phyloP scores from a whole-genome alignment of 2,113 vertebrate species.

The Macquaria australasica region DNA sequence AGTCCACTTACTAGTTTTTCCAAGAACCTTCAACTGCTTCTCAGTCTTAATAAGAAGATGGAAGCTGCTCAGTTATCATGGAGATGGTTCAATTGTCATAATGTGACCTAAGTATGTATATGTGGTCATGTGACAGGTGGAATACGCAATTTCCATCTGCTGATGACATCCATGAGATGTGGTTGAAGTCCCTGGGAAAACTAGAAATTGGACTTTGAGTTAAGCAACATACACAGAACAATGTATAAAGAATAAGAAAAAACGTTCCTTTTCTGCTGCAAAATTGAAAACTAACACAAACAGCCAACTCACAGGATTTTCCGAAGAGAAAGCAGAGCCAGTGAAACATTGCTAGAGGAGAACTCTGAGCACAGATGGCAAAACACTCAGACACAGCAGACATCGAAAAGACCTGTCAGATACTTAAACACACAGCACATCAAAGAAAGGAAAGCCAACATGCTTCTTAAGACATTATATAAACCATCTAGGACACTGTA shows the following conservation, averaged over 20 bases:
- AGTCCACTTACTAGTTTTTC: no score
- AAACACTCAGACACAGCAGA: conserved; percentile 40
- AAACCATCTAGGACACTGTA: neutral
- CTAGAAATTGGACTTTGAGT: neutral
- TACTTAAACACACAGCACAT: conserved; percentile 29
- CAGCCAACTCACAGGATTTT: neutral
- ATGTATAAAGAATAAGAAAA: neutral
- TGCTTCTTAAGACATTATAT: neutral
- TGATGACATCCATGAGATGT: neutral
- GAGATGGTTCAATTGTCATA: neutral
- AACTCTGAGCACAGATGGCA: conserved; percentile 42
- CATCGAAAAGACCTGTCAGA: conserved; percentile 39
- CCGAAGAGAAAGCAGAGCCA: conserved; percentile 8
- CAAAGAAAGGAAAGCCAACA: conserved; percentile 21
- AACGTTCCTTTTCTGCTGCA: neutral
- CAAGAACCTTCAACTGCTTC: neutral
- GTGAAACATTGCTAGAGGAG: neutral
- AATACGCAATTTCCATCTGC: neutral
- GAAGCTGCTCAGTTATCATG: neutral
- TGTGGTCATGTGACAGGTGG: no score
- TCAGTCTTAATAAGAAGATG: neutral
- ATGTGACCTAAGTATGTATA: neutral
- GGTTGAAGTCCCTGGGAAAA: neutral
- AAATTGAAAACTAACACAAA: neutral
- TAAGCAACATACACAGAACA: neutral